A percentile compares a stretch with the other conserved stretches of the same genome.
Conservation (phyloP, 2,797 vertebrate species). For the Pseudocheirus occidentalis region DNA sequence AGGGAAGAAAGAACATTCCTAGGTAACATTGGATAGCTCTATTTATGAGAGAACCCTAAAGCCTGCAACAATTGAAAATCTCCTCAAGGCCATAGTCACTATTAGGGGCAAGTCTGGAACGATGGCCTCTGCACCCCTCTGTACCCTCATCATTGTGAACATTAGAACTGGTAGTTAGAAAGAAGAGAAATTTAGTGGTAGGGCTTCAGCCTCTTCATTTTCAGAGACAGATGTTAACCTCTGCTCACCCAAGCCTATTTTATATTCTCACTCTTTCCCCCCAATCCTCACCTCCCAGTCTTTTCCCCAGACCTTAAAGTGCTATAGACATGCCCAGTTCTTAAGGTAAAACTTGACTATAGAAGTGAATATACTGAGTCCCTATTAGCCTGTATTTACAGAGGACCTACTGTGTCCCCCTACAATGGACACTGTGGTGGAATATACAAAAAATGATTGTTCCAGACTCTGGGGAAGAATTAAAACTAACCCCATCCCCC, state of each 20-base stretch:
- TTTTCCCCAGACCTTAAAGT: background rate
- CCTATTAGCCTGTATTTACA: background rate
- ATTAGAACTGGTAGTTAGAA: background rate
- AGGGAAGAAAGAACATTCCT: slow-evolving; percentile 3
- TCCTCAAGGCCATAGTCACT: background rate
- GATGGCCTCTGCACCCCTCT: background rate
- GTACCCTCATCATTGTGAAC: background rate
- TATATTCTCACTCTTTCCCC: background rate
- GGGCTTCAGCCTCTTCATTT: background rate
- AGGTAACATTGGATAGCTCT: slow-evolving; percentile 13
- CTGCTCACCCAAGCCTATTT: background rate
- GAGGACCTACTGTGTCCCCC: background rate
- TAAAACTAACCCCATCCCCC: background rate
- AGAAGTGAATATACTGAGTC: background rate
- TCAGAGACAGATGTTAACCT: background rate
- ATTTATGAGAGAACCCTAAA: slow-evolving; percentile 24
- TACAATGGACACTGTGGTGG: background rate
- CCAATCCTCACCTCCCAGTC: background rate
- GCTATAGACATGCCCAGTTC: too few species aligned
- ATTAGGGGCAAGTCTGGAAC: slow-evolving; percentile 28
- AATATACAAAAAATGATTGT: background rate
- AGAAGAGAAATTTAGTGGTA: background rate
- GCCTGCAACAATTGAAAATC: background rate
- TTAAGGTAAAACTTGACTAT: background rate
- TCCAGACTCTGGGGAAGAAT: background rate